phyloP scores from a whole-genome alignment of 2,113 vertebrate genomes.

The Indri indri region DNA sequence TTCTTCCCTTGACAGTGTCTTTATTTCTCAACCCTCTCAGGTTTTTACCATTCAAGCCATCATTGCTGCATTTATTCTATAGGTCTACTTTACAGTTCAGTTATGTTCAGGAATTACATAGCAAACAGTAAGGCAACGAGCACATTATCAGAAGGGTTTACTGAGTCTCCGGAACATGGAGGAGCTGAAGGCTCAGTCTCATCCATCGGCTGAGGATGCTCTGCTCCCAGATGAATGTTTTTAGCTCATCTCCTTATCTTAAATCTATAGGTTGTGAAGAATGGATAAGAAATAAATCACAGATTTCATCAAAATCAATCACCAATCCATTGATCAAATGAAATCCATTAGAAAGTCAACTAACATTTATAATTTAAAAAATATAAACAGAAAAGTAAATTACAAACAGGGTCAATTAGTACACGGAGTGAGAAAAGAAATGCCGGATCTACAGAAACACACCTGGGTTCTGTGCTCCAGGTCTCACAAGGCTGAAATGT shows the following conservation, averaged over 20 bases:
- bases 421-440: background rate
- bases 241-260: background rate
- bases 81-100: background rate
- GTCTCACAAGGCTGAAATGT: background rate
- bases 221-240: background rate
- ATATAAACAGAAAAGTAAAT: background rate
- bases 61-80: background rate
- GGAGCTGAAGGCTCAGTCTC: background rate
- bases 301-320: background rate
- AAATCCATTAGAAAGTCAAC: background rate
- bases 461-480: background rate
- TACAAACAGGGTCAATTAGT: background rate
- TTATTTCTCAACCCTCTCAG: background rate
- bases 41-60: background rate
- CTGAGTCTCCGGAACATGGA: background rate
- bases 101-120: background rate
- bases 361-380: background rate
- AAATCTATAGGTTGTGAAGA: background rate
- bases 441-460: background rate
- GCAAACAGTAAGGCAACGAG: background rate
- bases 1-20: background rate
- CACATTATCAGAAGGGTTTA: background rate
- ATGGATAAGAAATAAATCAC: background rate
- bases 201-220: accelerated
- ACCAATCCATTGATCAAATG: background rate